These are phyloP conservation scores for Papilio glaucus DNA, from an alignment of 1,140 invertebrate species.

Conservation along the genomic window DNA sequence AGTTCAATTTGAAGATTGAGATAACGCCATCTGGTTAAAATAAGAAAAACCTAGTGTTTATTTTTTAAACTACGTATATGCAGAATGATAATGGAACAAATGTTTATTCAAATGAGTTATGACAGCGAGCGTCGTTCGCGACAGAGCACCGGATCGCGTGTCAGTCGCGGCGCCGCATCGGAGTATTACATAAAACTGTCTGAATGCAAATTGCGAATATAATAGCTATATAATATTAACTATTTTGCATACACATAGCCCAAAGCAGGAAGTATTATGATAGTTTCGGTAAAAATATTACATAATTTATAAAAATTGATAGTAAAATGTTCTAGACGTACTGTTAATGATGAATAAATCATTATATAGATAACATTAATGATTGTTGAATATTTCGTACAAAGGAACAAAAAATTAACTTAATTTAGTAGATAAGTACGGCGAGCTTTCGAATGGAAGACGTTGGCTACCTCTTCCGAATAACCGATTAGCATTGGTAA, in stretches of 20 bases:
- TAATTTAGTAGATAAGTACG: too few species aligned
- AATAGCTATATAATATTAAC: slow-evolving; percentile 17
- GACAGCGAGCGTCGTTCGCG: not conserved
- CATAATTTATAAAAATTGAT: not conserved
- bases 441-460: too few species aligned
- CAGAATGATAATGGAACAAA: slow-evolving; percentile 7
- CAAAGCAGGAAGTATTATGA: not conserved
- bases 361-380: too few species aligned
- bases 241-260: slow-evolving; percentile 1
- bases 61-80: not conserved
- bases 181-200: not conserved
- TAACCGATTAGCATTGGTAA: too few species aligned
- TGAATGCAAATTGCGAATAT: slow-evolving; percentile 7
- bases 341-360: too few species aligned
- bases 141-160: slow-evolving; percentile 12
- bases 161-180: not conserved
- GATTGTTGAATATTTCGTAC: too few species aligned
- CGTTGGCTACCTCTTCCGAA: too few species aligned
- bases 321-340: too few species aligned
- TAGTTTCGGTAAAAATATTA: not conserved
- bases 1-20: too few species aligned
- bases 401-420: too few species aligned
- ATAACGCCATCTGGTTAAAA: not conserved
- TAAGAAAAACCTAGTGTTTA: not conserved
- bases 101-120: slow-evolving; percentile 23